A percentile compares a stretch with the other conserved stretches of the same genome.
phyloP scores from a whole-genome alignment of 2,113 vertebrate genomes.

The Clarias macrocephalus region DNA sequence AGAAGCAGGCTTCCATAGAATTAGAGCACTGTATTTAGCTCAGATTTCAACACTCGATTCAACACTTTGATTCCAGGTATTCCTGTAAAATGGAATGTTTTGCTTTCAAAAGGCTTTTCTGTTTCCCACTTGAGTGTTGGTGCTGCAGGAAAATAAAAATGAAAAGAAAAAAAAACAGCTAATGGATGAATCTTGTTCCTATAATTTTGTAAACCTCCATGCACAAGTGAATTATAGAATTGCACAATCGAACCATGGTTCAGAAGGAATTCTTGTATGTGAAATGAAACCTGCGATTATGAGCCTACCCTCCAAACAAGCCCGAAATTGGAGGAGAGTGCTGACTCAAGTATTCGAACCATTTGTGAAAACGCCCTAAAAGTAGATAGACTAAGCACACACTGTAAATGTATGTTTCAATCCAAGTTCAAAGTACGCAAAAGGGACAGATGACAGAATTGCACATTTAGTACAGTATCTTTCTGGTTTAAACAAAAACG shows the following conservation, averaged over 20 bases:
- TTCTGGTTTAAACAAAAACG: background rate
- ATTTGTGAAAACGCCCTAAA: constrained; percentile 6
- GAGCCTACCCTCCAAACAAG: background rate
- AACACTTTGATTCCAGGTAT: too few species aligned
- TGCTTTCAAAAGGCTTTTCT: too few species aligned
- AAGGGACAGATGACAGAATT: background rate
- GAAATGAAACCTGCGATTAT: background rate
- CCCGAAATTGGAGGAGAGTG: background rate
- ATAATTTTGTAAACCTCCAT: background rate
- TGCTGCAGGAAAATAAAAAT: background rate
- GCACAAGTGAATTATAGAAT: background rate
- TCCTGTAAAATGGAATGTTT: too few species aligned
- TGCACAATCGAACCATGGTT: background rate
- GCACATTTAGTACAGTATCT: background rate
- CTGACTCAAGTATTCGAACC: background rate
- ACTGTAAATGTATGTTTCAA: background rate
- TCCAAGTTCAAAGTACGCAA: background rate
- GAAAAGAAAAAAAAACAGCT: background rate
- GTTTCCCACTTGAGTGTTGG: background rate
- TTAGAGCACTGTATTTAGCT: background rate
- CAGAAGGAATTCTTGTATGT: background rate
- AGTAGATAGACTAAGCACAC: constrained; percentile 8
- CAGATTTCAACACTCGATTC: background rate
- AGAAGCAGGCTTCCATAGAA: background rate
- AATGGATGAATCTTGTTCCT: too few species aligned